Evolutionary conservation across 2,113 vertebrate species (phyloP).

Genomic region (Lontra canadensis): DNA sequence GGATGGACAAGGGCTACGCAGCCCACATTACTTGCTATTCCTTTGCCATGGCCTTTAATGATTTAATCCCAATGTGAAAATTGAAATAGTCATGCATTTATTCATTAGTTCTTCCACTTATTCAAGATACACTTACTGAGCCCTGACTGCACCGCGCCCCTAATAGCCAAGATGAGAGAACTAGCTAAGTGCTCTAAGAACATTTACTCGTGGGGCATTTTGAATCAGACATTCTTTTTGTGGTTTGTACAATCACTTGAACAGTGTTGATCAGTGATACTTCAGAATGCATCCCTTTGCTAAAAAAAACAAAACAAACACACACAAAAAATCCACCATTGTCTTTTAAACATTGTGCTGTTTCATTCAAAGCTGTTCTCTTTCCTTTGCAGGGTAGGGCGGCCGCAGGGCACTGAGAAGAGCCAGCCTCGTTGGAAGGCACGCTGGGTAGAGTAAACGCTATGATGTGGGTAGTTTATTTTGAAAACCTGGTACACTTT

Average conservation of each 20-base stretch:
- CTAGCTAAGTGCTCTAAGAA: neutral
- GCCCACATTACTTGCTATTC: neutral
- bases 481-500: conserved; percentile 9
- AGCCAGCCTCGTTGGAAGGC: neutral
- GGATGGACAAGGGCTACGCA: neutral
- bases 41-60: neutral
- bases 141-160: neutral
- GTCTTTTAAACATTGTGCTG: neutral
- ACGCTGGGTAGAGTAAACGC: neutral
- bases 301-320: neutral
- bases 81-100: conserved; percentile 30
- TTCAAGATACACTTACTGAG: neutral
- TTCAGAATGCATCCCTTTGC: neutral
- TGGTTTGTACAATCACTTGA: neutral
- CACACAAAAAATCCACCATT: neutral
- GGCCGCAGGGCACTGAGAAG: neutral
- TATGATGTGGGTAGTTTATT: neutral
- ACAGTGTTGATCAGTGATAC: neutral
- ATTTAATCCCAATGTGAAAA: neutral
- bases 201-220: neutral
- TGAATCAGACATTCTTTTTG: neutral
- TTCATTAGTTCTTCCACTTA: neutral
- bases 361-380: neutral
- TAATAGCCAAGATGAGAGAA: neutral
- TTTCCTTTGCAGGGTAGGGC: neutral